Base-by-base conservation (phyloP, 2,797 vertebrate species). In the Pachyuromys duprasi region DNA sequence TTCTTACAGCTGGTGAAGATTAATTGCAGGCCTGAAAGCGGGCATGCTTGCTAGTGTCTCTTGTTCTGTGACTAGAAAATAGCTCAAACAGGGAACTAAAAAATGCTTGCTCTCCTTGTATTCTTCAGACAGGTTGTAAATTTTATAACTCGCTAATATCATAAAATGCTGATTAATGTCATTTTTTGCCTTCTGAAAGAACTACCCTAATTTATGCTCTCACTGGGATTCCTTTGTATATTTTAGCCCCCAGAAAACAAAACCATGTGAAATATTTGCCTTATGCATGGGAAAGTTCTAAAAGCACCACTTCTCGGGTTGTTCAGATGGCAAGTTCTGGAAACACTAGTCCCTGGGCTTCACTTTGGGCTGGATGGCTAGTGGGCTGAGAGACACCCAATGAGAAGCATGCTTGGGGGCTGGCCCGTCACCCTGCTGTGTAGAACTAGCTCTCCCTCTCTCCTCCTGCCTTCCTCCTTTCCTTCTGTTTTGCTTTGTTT, bases 201-300 rank as follows among this genome's bases (percentile, higher is more conserved):
- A 83, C 9, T 31, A n/a, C 81, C 36, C 63, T 89, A 63, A 89
- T 91, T 91, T 91, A 65, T 78, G 26, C 57, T 91, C 86, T 75
- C 9, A 4, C 42, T 92, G 72, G 76, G 62, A 87, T 87, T 87
- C n/a, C 76, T 82, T 83, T 80, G 42, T 75, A 78, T 82, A 33
- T 90, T 70, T 93, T 79, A 92, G 94, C 76, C n/a, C 82, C 15
- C 90, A 17, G 24, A 76, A 95, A 88, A 96, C 91, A 93, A 78
- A 93, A 81, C 69, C 62, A 63, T 2, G 0, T 5, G 15, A 95
- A 55, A 36, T 69, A 82, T n/a, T 89, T 87, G 67, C 31, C 88
- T 45, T 3, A 14, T 76, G 26, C 36, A 88, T 0, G 0, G 60
- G 70, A 91, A 70, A 78, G 45, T 84, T 96, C 55, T 63, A 55